Evolutionary conservation across 2,113 vertebrate genomes (phyloP).

Genomic region (Nycticryphes semicollaris): DNA sequence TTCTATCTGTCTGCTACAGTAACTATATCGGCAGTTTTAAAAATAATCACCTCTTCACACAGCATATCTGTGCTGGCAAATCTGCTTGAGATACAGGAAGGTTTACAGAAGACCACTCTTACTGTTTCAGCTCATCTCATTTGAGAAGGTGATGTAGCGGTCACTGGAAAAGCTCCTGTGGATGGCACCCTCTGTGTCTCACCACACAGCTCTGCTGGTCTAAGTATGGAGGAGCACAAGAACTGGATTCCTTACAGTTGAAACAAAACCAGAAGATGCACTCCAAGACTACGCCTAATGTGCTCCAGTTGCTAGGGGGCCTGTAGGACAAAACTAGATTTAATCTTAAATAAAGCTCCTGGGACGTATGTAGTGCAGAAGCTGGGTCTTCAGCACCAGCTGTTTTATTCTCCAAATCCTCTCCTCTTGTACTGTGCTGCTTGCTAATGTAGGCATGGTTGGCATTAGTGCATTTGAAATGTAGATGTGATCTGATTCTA

Average conservation of each 20-base stretch:
- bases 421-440: background rate
- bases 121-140: background rate
- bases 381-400: background rate
- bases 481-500: background rate
- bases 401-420: background rate
- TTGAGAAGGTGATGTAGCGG: background rate
- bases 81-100: background rate
- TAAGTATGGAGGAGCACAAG: background rate
- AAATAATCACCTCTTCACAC: background rate
- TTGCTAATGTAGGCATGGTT: accelerated
- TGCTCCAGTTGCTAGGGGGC: background rate
- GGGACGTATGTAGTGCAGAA: background rate
- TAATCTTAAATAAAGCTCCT: background rate
- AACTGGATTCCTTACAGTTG: background rate
- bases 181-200: background rate
- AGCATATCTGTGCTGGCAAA: background rate
- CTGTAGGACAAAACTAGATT: background rate
- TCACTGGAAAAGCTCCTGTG: background rate
- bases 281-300: background rate
- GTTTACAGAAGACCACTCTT: background rate
- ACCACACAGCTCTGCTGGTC: background rate
- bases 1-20: background rate
- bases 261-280: background rate
- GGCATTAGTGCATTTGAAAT: accelerated
- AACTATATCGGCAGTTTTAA: background rate